phyloP scores from a whole-genome alignment of 2,888 invertebrate species.

The Chrysolina oricalcia region DNA sequence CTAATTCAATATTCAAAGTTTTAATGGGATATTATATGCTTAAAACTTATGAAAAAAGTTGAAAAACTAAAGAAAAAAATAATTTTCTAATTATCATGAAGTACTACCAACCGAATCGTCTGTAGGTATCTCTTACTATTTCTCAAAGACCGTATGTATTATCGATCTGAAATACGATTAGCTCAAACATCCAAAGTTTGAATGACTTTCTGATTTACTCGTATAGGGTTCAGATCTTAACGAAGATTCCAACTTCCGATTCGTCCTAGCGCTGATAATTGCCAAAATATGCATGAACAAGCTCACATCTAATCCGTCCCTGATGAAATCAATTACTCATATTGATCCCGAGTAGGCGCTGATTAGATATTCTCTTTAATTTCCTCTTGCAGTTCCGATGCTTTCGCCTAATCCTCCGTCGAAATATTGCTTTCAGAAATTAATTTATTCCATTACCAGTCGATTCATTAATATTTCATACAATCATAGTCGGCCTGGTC shows the following conservation, averaged over 20 bases:
- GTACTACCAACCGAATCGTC: too few relatives aligned
- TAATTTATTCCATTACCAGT: constrained; percentile 75
- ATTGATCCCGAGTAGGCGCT: constrained; percentile 65
- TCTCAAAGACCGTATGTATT: too few relatives aligned
- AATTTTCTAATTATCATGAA: too few relatives aligned
- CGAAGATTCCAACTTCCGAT: neutral
- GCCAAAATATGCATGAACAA: constrained; percentile 23
- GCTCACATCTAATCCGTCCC: constrained; percentile 31
- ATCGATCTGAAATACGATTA: too few relatives aligned
- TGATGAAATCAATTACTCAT: constrained; percentile 66
- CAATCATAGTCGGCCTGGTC: constrained; percentile 68
- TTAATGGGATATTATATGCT: too few relatives aligned
- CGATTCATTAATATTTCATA: constrained; percentile 74
- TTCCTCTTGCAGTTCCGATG: constrained; percentile 69
- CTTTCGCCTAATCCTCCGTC: constrained; percentile 67
- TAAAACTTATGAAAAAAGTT: too few relatives aligned
- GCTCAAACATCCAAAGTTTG: too few relatives aligned
- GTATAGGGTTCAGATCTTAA: neutral
- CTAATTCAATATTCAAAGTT: too few relatives aligned
- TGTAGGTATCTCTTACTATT: too few relatives aligned
- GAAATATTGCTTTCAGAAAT: constrained; percentile 74
- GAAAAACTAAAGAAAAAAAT: too few relatives aligned
- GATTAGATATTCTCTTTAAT: constrained; percentile 74
- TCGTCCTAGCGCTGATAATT: constrained; percentile 10
- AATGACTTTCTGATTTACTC: neutral